These are phyloP conservation scores for Scomberomorus guttatus DNA, from an alignment of 2,797 vertebrate genomes.

Conservation along the genomic window DNA sequence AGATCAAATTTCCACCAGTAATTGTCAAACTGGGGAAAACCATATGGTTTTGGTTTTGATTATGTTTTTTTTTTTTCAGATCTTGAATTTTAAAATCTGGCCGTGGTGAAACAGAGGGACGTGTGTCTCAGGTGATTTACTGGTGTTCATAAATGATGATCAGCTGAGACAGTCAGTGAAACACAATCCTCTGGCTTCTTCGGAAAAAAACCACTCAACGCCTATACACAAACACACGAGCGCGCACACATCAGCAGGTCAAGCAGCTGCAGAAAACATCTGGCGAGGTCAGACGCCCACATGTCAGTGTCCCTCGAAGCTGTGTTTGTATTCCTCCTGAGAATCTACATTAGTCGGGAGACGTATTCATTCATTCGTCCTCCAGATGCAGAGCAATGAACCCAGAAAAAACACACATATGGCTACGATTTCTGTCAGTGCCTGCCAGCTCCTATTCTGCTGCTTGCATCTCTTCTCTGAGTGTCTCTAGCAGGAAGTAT, in stretches of 20 bases:
- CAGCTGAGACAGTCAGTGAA: conserved; percentile 16
- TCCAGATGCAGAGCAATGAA: conserved; percentile 66
- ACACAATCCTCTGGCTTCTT: conserved; percentile 27
- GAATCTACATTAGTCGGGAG: conserved; percentile 56
- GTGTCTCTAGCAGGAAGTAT: conserved; percentile 65
- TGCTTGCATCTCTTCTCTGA: conserved; percentile 30
- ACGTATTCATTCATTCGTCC: conserved; percentile 57
- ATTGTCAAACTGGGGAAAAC: neutral
- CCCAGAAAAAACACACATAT: conserved; percentile 42
- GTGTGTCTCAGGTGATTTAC: conserved; percentile 48
- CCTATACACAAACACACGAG: conserved; percentile 45
- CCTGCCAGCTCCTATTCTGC: conserved; percentile 31
- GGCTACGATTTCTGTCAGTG: conserved; percentile 47
- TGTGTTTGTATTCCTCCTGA: conserved; percentile 62
- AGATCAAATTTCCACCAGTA: neutral
- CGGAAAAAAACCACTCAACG: conserved; percentile 32
- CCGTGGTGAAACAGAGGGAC: neutral
- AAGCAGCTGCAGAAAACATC: conserved; percentile 82
- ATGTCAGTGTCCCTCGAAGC: conserved; percentile 36
- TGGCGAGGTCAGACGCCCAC: conserved; percentile 71
- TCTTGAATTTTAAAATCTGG: conserved; percentile 2
- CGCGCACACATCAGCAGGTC: conserved; percentile 40
- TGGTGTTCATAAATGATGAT: conserved; percentile 45
- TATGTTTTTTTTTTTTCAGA: neutral
- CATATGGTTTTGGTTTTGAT: neutral